phyloP scores from a whole-genome alignment of 2,113 vertebrate genomes.

The Colius striatus region DNA sequence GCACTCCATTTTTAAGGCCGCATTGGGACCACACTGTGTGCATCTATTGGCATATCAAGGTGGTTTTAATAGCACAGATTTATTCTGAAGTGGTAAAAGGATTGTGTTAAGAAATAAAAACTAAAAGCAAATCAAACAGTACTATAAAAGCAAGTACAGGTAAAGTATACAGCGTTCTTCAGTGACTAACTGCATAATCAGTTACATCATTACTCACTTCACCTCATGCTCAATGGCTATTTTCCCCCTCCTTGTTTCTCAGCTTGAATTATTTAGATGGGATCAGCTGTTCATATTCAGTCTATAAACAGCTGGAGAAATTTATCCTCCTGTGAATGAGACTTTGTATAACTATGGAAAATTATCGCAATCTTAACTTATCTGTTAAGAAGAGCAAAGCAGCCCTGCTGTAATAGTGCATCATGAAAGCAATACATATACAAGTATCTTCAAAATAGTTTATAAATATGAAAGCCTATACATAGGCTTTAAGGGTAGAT shows the following conservation, averaged over 20 bases:
- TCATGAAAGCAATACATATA: neutral
- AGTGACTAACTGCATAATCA: neutral
- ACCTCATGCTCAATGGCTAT: neutral
- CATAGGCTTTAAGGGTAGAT: neutral
- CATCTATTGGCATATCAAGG: neutral
- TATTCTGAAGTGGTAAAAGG: neutral
- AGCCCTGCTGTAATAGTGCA: neutral
- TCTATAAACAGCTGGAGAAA: constrained; percentile 44
- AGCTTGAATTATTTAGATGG: constrained; percentile 11
- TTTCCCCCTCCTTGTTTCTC: neutral
- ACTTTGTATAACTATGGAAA: constrained; percentile 17
- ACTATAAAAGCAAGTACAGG: neutral
- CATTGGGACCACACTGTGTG: accelerated
- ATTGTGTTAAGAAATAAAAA: neutral
- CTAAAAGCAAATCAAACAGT: neutral
- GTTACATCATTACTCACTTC: neutral
- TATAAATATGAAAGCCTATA: neutral
- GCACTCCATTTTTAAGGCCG: neutral
- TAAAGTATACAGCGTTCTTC: neutral
- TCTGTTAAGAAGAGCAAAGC: neutral
- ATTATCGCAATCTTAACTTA: constrained; percentile 2
- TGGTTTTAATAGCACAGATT: neutral
- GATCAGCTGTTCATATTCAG: constrained; percentile 25
- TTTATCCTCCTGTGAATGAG: constrained; percentile 28
- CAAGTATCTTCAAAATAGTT: neutral